Percentiles rank a stretch among this genome's conserved stretches.
These are phyloP conservation scores for Diorhabda elongata DNA, from an alignment of 1,140 invertebrate genomes.

Conservation along the genomic window DNA sequence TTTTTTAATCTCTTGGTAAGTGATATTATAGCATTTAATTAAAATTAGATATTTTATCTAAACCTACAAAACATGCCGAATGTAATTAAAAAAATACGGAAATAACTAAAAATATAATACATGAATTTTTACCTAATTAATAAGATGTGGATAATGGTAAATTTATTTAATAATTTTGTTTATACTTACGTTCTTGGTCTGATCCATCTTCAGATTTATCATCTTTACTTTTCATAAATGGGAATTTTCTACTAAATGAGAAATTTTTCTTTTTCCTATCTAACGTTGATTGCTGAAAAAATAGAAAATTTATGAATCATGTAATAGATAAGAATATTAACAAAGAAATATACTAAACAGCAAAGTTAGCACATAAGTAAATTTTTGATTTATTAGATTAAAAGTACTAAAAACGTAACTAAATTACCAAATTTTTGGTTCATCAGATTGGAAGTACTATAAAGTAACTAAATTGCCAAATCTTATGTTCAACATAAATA, in stretches of 20 bases:
- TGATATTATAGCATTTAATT: no score
- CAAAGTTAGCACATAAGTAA: no score
- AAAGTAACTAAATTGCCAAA: no score
- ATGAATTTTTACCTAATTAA: no score
- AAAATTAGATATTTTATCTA: not conserved
- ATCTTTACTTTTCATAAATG: constrained; percentile 98
- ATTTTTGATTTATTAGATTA: no score
- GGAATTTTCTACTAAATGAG: constrained; percentile 95
- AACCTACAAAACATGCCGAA: not conserved
- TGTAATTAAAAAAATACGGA: not conserved
- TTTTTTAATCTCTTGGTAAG: not conserved
- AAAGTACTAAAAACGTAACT: no score
- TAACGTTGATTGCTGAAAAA: constrained; percentile 80
- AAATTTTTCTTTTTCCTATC: constrained; percentile 97
- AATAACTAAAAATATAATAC: no score
- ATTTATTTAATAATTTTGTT: not conserved
- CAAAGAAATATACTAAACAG: no score
- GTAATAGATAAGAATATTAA: not conserved
- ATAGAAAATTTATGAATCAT: constrained; percentile 12
- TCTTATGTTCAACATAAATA: no score
- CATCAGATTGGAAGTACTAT: no score
- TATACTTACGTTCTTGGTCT: constrained; percentile 94
- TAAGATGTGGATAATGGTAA: no score
- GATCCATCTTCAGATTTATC: constrained; percentile 96
- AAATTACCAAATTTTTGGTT: no score